phyloP scores from a whole-genome alignment of 2,888 invertebrate species.

The Poecilobothrus nobilitatus region DNA sequence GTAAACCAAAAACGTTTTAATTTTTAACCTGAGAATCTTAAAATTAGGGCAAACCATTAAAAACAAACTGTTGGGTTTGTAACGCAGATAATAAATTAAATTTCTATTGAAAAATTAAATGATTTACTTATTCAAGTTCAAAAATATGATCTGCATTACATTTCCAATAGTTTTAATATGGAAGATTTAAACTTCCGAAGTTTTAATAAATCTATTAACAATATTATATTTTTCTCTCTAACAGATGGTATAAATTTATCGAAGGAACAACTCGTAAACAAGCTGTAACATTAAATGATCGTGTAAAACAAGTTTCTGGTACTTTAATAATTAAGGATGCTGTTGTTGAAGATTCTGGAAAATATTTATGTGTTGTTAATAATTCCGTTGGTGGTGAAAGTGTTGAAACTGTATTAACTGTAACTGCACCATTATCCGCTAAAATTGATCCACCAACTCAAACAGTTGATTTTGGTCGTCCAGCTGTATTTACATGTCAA shows the following conservation, averaged over 20 bases:
- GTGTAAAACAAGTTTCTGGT: slow-evolving; percentile 87
- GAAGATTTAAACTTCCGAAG: not conserved
- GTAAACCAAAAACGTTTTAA: slow-evolving; percentile 43
- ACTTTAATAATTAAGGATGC: slow-evolving; percentile 88
- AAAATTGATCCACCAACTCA: slow-evolving; percentile 84
- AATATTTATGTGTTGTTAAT: slow-evolving; percentile 88
- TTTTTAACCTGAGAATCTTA: not conserved
- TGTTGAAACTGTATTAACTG: slow-evolving; percentile 84
- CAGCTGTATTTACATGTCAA: slow-evolving; percentile 85
- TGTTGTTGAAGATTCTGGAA: slow-evolving; percentile 85
- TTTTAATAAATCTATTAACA: not conserved
- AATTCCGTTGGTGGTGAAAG: slow-evolving; percentile 92
- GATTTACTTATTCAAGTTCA: not conserved
- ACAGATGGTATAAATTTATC: slow-evolving; percentile 90
- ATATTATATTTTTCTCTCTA: not conserved
- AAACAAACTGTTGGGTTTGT: not conserved
- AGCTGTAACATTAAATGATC: slow-evolving; percentile 80
- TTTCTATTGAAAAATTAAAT: too few relatives aligned
- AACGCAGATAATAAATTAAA: not conserved
- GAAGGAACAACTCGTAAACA: slow-evolving; percentile 79
- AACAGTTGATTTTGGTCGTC: slow-evolving; percentile 87
- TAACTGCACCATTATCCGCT: slow-evolving; percentile 82
- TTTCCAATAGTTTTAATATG: not conserved
- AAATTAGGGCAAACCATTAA: not conserved
- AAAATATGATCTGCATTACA: not conserved